phyloP scores from a whole-genome alignment of 2,888 invertebrate genomes.

The Acrobasis suavella region DNA sequence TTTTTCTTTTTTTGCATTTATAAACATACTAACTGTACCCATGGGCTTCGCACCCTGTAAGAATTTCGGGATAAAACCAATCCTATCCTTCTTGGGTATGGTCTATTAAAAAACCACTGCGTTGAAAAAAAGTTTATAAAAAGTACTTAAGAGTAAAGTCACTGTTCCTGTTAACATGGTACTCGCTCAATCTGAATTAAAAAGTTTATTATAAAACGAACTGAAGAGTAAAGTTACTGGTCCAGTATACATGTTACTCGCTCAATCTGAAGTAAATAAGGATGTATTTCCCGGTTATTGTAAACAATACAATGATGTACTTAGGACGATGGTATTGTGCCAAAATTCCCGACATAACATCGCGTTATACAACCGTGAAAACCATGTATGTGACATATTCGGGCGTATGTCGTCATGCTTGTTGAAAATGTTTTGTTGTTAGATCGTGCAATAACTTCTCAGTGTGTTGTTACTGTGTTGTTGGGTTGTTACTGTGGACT shows the following conservation, averaged over 20 bases:
- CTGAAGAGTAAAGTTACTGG: neutral
- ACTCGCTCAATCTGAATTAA: neutral
- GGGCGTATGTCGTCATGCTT: neutral
- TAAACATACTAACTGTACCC: too few relatives aligned
- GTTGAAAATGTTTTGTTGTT: neutral
- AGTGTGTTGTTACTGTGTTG: neutral
- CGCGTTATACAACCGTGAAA: conserved; percentile 3
- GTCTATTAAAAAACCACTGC: too few relatives aligned
- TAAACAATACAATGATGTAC: conserved; percentile 17
- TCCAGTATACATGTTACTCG: neutral
- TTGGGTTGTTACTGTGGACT: neutral
- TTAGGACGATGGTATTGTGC: conserved; percentile 16
- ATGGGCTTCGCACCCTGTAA: too few relatives aligned
- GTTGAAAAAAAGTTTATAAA: too few relatives aligned
- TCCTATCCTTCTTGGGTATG: too few relatives aligned
- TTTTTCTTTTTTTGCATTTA: too few relatives aligned
- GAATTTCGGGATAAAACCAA: too few relatives aligned
- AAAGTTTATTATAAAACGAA: too few relatives aligned
- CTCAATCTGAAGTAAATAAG: conserved; percentile 4
- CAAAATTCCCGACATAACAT: conserved; percentile 15
- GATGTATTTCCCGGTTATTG: conserved; percentile 15
- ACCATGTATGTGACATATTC: conserved; percentile 12
- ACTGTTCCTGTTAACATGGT: neutral
- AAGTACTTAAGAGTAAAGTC: neutral
- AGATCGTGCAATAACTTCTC: conserved; percentile 5